A percentile compares a stretch with the other conserved stretches of the same genome.
Evolutionary conservation across 2,797 vertebrate species (phyloP).

Genomic region (Amniataba percoides): DNA sequence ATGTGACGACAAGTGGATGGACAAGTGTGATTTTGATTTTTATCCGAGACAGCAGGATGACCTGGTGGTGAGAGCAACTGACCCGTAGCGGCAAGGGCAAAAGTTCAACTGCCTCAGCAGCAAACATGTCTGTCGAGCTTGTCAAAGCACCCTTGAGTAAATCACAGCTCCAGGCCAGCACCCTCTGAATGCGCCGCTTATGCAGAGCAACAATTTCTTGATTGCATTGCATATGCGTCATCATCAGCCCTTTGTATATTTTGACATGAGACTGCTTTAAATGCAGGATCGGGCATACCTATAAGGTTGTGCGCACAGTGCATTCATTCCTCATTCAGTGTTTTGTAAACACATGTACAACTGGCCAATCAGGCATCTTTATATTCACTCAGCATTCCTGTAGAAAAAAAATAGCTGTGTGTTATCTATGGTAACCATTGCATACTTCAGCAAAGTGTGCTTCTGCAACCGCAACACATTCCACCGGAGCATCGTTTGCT

Average conservation of each 20-base stretch:
- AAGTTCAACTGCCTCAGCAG: constrained; percentile 58
- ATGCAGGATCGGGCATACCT: neutral
- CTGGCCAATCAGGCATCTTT: constrained; percentile 31
- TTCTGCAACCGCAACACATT: constrained; percentile 37
- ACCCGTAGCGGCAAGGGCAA: constrained; percentile 53
- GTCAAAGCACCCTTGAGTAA: constrained; percentile 38
- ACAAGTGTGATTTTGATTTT: constrained; percentile 52
- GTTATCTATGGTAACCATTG: constrained; percentile 34
- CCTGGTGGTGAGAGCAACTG: constrained; percentile 31
- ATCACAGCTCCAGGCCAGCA: constrained; percentile 14
- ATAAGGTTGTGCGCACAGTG: neutral
- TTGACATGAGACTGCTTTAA: constrained; percentile 10
- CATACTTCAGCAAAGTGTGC: constrained; percentile 41
- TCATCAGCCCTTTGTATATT: constrained; percentile 39
- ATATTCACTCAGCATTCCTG: constrained; percentile 29
- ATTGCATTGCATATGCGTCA: constrained; percentile 34
- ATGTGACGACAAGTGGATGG: constrained; percentile 13
- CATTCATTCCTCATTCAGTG: constrained; percentile 4
- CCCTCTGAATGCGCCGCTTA: constrained; percentile 10
- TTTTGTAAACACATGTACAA: constrained; percentile 24
- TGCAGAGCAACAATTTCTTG: constrained; percentile 34
- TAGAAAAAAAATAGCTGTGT: constrained; percentile 23
- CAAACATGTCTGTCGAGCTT: constrained; percentile 41
- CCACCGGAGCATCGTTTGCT: constrained; percentile 9
- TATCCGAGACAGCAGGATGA: constrained; percentile 45